Percentiles rank a stretch among this genome's conserved stretches.
Evolutionary conservation across 1,140 invertebrate species (phyloP).

Genomic region (Antheraea mylitta): DNA sequence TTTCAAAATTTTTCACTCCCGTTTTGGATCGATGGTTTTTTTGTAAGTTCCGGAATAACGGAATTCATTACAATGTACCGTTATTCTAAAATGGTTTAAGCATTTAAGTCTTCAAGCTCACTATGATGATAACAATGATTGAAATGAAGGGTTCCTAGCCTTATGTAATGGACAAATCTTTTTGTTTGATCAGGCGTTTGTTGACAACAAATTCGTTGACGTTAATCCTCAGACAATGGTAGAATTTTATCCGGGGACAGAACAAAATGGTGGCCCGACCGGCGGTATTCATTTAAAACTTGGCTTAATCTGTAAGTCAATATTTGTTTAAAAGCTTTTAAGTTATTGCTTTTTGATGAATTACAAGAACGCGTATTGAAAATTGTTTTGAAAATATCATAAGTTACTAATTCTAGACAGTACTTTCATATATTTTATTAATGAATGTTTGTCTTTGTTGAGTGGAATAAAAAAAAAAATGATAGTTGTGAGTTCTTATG

Average conservation of each 20-base stretch:
- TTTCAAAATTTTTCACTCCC: conserved; percentile 26
- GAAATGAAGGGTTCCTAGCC: conserved; percentile 47
- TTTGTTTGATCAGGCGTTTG: conserved; percentile 73
- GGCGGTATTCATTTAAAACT: conserved; percentile 47
- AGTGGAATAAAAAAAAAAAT: background rate
- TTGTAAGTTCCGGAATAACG: conserved; percentile 16
- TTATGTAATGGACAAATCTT: conserved; percentile 56
- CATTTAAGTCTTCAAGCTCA: conserved; percentile 46
- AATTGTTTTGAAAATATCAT: background rate
- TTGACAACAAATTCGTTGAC: conserved; percentile 75
- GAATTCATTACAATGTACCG: conserved; percentile 28
- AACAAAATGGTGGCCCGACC: conserved; percentile 48
- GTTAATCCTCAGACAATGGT: conserved; percentile 74
- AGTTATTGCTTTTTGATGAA: conserved; percentile 40
- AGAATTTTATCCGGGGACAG: conserved; percentile 53
- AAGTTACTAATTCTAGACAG: too few species aligned
- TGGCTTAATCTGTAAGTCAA: conserved; percentile 51
- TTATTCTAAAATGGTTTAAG: conserved; percentile 43
- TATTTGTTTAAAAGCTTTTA: conserved; percentile 66
- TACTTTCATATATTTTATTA: too few species aligned
- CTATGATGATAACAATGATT: conserved; percentile 46
- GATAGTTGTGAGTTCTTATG: too few species aligned
- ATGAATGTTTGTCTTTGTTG: background rate
- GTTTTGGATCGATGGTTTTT: conserved; percentile 23
- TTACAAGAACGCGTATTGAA: background rate